phyloP scores from a whole-genome alignment of 2,888 invertebrate species.

The Pristionchus arcanus region DNA sequence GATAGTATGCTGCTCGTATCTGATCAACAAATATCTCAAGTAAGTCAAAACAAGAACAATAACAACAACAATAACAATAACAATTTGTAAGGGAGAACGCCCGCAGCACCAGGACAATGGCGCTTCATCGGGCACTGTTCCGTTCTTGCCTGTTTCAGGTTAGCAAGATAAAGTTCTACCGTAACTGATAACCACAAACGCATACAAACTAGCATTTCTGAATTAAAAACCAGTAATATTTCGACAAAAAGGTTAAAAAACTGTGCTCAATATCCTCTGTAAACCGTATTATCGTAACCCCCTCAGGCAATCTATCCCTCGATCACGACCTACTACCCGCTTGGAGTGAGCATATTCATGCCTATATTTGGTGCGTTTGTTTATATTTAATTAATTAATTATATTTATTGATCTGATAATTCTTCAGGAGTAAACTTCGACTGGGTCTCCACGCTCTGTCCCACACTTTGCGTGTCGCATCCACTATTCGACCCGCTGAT shows the following conservation, averaged over 20 bases:
- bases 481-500: neutral
- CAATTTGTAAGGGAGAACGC: neutral
- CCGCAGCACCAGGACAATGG: neutral
- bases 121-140: neutral
- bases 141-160: neutral
- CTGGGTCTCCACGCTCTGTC: slow-evolving; percentile 3
- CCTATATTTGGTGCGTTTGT: neutral
- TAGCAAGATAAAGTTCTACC: neutral
- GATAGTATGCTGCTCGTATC: neutral
- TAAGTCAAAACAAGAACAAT: neutral
- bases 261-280: too few relatives aligned
- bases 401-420: neutral
- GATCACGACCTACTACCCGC: slow-evolving; percentile 19
- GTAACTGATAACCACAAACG: neutral
- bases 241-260: too few relatives aligned
- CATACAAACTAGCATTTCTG: too few relatives aligned
- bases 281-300: neutral
- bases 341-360: slow-evolving; percentile 21
- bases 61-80: neutral
- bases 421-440: neutral
- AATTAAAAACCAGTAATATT: too few relatives aligned
- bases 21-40: slow-evolving; percentile 25
- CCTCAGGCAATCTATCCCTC: slow-evolving; percentile 1
- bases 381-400: neutral
- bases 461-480: neutral